These are phyloP conservation scores for Apotomis betuletana DNA, from an alignment of 2,888 invertebrate genomes.

Conservation along the genomic window DNA sequence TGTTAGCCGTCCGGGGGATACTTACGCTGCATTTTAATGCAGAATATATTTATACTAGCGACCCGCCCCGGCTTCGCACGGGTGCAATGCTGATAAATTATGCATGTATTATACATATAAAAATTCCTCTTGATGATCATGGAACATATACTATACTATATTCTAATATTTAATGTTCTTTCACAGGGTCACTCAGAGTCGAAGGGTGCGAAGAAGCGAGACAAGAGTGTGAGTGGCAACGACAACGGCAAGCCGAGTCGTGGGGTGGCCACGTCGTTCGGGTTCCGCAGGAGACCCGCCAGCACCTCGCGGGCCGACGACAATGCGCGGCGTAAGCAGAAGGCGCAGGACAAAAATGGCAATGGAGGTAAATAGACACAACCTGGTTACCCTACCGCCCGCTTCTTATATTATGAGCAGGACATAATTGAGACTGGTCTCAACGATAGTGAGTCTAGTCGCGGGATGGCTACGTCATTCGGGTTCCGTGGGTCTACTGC, in stretches of 20 bases:
- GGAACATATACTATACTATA: no score
- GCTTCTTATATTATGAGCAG: background rate
- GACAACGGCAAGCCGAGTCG: conserved; percentile 82
- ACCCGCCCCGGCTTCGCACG: no score
- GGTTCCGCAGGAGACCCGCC: conserved; percentile 88
- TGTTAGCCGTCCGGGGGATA: background rate
- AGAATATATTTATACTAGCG: no score
- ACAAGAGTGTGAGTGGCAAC: conserved; percentile 72
- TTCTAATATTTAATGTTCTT: conserved; percentile 9
- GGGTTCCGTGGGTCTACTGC: conserved; percentile 84
- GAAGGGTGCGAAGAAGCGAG: conserved; percentile 84
- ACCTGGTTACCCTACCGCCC: background rate
- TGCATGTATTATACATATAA: no score
- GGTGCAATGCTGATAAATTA: no score
- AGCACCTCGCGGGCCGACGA: conserved; percentile 77
- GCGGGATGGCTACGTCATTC: conserved; percentile 92
- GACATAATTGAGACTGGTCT: conserved; percentile 73
- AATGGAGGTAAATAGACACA: conserved; percentile 64
- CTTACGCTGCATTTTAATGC: no score
- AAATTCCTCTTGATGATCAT: no score
- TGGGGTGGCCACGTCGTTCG: conserved; percentile 93
- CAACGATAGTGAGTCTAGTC: conserved; percentile 80
- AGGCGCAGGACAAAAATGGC: conserved; percentile 76
- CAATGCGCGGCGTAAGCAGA: conserved; percentile 72
- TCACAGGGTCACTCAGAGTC: conserved; percentile 85